phyloP scores from a whole-genome alignment of 1,140 invertebrate species.

The Lepidurus packardi region DNA sequence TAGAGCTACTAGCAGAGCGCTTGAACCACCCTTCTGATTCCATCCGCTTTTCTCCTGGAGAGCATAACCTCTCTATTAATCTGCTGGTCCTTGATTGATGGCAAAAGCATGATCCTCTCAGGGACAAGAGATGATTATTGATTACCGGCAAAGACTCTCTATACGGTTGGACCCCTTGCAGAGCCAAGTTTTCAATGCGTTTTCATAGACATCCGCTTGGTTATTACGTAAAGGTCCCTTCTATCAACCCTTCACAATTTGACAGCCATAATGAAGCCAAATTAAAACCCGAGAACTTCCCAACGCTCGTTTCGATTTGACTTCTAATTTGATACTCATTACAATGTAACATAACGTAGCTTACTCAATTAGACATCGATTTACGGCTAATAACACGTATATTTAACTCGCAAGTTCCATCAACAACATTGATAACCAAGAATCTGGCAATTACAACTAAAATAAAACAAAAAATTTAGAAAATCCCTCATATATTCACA shows the following conservation, averaged over 20 bases:
- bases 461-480: background rate
- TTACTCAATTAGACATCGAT: too few species aligned
- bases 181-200: slow-evolving; percentile 8
- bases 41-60: slow-evolving; percentile 14
- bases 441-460: background rate
- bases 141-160: background rate
- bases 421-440: too few species aligned
- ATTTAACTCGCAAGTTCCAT: background rate
- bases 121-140: slow-evolving; percentile 19
- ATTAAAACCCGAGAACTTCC: background rate
- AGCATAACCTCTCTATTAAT: slow-evolving; percentile 8
- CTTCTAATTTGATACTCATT: too few species aligned
- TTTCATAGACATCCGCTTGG: background rate
- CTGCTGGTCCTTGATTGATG: slow-evolving; percentile 13
- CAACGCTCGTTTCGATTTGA: too few species aligned
- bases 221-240: background rate
- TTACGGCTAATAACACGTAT: background rate
- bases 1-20: background rate
- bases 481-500: background rate
- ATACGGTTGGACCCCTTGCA: background rate
- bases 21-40: background rate
- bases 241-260: background rate
- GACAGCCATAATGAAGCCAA: background rate
- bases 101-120: slow-evolving; percentile 21
- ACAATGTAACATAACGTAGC: too few species aligned